phyloP scores from a whole-genome alignment of 2,888 invertebrate species.

The Glaucopsyche alexis region DNA sequence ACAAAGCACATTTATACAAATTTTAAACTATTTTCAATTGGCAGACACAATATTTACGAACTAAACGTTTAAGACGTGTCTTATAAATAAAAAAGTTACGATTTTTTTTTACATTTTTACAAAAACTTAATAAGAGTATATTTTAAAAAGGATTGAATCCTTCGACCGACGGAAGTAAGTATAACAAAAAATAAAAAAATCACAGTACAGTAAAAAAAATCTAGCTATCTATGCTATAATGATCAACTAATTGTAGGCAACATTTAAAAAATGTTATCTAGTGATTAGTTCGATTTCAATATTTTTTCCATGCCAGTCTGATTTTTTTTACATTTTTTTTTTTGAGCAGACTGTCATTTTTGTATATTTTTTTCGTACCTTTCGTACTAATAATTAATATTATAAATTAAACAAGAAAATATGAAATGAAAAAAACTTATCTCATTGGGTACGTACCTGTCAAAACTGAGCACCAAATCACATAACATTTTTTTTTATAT shows the following conservation, averaged over 20 bases:
- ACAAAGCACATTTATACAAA: constrained; percentile 54
- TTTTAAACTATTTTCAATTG: constrained; percentile 38
- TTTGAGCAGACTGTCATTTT: neutral
- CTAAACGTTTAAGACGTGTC: neutral
- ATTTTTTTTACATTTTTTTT: constrained; percentile 28
- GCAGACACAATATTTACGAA: neutral
- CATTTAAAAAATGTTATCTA: constrained; percentile 53
- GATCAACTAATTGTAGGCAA: neutral
- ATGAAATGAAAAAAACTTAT: constrained; percentile 12
- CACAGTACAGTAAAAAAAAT: constrained; percentile 68
- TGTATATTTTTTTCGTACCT: neutral
- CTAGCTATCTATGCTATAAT: constrained; percentile 44
- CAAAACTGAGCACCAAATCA: constrained; percentile 24
- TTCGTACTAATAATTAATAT: neutral
- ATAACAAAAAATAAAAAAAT: constrained; percentile 62
- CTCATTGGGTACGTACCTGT: constrained; percentile 7
- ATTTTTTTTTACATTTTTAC: constrained; percentile 29
- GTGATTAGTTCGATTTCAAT: constrained; percentile 65
- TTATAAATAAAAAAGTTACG: constrained; percentile 6
- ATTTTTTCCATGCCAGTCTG: constrained; percentile 16
- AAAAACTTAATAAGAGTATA: neutral
- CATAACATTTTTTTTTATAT: neutral
- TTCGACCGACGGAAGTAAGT: constrained; percentile 57
- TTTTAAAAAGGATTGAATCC: constrained; percentile 58
- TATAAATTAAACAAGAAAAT: neutral